Base-by-base conservation (phyloP, 2,888 invertebrate genomes). In the Limnephilus lunatus region DNA sequence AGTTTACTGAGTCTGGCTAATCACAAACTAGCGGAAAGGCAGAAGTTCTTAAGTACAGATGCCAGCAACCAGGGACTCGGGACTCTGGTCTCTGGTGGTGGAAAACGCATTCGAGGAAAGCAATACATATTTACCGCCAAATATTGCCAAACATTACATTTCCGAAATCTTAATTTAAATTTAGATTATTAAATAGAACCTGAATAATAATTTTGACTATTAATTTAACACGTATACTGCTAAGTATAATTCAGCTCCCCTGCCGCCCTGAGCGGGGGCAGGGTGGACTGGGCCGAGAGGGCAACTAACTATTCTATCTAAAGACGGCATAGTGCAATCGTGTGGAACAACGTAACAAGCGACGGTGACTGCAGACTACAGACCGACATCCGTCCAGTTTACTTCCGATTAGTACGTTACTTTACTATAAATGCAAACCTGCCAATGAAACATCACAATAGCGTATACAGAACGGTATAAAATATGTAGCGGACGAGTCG, bases 211-310 rank as follows among this genome's bases (percentile, higher is more conserved):
- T 93, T 93, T 93, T 93, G 93, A 93, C 93, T 93, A 93, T 93
- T 93, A 93, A 92, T 93, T 93, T 93, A 93, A 93, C 92, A 93
- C 93, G 93, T 93, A 93, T 93, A 93, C 93, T 93, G 93, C 92
- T 93, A 93, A 93, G 93, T 93, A 93, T 93, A 92, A 92, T 91
- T 92, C 92, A 89, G 91, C 85, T 30, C 92, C 92, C 39, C 30
- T 89, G 82, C 86, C 35, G 81, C 83, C 53, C 32, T 85, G 88
- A 88, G 85, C 81, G 89, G 85, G 81, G 83, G 90, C 90, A 53
- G 39, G 39, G 82, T 83, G 85, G 83, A 89, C 90, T 90, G 91
- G 82, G 91, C 92, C 91, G 87, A 92, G 91, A 91, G 92, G 90
- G 91, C 92, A 90, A 81, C 87, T 89, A 93, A 91, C 91, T 92